These are phyloP conservation scores for Oophaga pumilio DNA, from an alignment of 2,113 vertebrate species.

Conservation along the genomic window DNA sequence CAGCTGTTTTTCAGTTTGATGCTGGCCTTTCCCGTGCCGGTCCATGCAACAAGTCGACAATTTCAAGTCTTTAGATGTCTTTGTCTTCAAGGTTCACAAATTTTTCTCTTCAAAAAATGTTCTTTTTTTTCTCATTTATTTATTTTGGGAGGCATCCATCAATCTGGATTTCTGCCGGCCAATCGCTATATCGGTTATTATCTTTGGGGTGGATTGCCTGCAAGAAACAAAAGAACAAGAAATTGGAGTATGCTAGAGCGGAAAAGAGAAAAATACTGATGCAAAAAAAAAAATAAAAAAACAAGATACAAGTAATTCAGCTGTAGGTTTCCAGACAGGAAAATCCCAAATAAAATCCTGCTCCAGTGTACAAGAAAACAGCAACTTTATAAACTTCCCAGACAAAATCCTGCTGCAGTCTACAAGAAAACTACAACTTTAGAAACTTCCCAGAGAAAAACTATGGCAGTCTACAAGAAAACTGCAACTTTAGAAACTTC, in stretches of 20 bases:
- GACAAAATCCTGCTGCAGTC: no score
- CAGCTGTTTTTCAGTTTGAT: neutral
- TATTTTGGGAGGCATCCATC: slow-evolving; percentile 73
- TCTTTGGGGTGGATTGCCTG: slow-evolving; percentile 73
- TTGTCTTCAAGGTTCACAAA: neutral
- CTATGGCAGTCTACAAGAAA: no score
- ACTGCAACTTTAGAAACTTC: no score
- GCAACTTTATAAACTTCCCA: no score
- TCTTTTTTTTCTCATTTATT: neutral
- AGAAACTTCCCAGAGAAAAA: no score
- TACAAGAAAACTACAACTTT: no score
- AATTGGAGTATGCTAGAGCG: neutral
- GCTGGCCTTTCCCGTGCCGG: neutral
- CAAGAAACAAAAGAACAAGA: slow-evolving; percentile 19
- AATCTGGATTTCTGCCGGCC: slow-evolving; percentile 77
- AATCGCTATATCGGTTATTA: slow-evolving; percentile 68
- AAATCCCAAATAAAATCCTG: no score
- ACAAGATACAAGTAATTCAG: no score
- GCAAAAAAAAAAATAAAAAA: neutral
- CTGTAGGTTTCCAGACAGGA: no score
- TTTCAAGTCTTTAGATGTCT: neutral
- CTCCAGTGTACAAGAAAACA: no score
- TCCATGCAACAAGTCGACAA: neutral
- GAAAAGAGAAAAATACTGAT: neutral
- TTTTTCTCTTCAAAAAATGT: neutral